These are phyloP conservation scores for Eumerus sabulonum DNA, from an alignment of 2,888 invertebrate genomes.

Conservation along the genomic window DNA sequence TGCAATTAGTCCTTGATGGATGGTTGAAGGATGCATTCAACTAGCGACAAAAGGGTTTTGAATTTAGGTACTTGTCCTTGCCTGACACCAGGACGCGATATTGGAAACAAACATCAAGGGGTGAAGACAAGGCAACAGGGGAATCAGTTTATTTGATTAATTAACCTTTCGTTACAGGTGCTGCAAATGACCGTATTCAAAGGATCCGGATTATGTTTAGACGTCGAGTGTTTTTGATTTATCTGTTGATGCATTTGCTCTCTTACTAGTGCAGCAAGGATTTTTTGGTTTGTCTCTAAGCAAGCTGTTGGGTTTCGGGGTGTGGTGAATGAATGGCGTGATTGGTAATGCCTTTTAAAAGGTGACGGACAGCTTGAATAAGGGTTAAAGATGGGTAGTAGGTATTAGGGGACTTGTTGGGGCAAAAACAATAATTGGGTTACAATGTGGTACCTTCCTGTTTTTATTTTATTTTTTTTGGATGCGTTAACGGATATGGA, in stretches of 20 bases:
- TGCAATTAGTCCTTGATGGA: conserved; percentile 68
- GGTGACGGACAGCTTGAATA: too few relatives aligned
- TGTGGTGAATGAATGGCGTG: too few relatives aligned
- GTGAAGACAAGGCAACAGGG: background rate
- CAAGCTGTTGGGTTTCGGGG: too few relatives aligned
- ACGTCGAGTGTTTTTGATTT: conserved; percentile 57
- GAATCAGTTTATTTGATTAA: conserved; percentile 48
- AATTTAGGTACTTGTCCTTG: conserved; percentile 49
- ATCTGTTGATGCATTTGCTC: conserved; percentile 26
- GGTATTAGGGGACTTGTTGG: too few relatives aligned
- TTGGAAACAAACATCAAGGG: background rate
- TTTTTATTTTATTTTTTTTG: too few relatives aligned
- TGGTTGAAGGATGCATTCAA: conserved; percentile 59
- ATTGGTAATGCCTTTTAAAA: too few relatives aligned
- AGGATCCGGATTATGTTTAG: conserved; percentile 48
- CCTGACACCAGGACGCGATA: too few relatives aligned
- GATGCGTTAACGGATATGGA: too few relatives aligned
- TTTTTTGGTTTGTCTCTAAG: too few relatives aligned
- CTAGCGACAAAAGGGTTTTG: conserved; percentile 54
- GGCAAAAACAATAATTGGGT: too few relatives aligned
- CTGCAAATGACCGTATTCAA: conserved; percentile 49
- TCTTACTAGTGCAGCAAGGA: background rate
- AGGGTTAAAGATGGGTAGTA: too few relatives aligned
- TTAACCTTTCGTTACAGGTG: conserved; percentile 60
- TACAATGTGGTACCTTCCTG: too few relatives aligned